A percentile compares a stretch with the other conserved stretches of the same genome.
Conservation (phyloP, 2,113 vertebrate genomes). For the Ammodytes marinus region DNA sequence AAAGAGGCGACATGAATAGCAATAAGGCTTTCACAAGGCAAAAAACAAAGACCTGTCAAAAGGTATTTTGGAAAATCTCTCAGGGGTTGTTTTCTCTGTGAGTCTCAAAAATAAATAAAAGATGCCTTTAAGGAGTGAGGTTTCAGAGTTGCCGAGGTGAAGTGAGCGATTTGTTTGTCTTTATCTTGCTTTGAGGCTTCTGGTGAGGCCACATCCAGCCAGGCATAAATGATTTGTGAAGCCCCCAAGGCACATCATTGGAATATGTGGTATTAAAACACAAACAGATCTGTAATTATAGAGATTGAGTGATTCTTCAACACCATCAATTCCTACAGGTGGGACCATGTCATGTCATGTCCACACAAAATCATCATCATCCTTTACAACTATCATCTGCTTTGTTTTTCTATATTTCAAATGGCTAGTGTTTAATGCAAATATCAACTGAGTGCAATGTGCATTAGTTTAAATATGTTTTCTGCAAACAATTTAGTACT, state of each 20-base stretch:
- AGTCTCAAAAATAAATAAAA: conserved; percentile 48
- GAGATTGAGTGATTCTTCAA: conserved; percentile 19
- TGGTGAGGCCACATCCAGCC: conserved; percentile 40
- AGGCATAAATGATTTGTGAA: conserved; percentile 51
- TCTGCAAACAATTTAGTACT: neutral
- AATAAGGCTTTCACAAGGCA: conserved; percentile 43
- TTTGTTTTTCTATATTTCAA: neutral
- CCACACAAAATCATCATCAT: neutral
- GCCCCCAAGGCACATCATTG: conserved; percentile 33
- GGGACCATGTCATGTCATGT: neutral
- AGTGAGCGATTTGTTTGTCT: conserved; percentile 66
- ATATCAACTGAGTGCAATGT: neutral
- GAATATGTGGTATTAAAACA: conserved; percentile 42
- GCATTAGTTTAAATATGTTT: neutral
- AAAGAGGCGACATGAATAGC: conserved; percentile 55
- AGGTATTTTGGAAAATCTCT: conserved; percentile 51
- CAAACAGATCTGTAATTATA: conserved; percentile 52
- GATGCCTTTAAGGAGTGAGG: conserved; percentile 56
- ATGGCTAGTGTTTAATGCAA: neutral
- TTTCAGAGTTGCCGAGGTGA: conserved; percentile 70
- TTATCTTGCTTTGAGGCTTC: conserved; percentile 57
- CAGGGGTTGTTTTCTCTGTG: conserved; percentile 45
- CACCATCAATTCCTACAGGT: conserved; percentile 15
- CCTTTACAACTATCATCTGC: neutral
- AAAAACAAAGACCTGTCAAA: conserved; percentile 59